These are phyloP conservation scores for Eriocheir sinensis DNA, from an alignment of 1,140 invertebrate species.

Conservation along the genomic window DNA sequence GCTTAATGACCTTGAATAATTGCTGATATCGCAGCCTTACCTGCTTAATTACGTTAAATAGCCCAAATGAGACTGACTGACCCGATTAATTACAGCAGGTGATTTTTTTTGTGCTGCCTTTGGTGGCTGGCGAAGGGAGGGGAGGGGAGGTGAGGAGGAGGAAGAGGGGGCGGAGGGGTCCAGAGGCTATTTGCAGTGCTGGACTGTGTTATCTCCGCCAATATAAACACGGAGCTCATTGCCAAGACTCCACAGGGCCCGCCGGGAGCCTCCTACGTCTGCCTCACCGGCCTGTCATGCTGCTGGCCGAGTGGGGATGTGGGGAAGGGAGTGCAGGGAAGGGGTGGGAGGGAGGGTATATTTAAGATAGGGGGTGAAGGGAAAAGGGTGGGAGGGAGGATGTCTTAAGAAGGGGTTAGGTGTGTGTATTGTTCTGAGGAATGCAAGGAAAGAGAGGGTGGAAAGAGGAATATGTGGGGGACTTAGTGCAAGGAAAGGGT, in stretches of 20 bases:
- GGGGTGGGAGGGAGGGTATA: too few species aligned
- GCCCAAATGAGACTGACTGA: constrained; percentile 53
- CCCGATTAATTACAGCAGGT: constrained; percentile 45
- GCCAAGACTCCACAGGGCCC: background rate
- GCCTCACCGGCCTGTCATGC: background rate
- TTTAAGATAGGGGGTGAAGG: too few species aligned
- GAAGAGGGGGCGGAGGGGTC: background rate
- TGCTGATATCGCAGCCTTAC: constrained; percentile 59
- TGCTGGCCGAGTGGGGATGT: background rate
- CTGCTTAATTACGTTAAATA: constrained; percentile 70
- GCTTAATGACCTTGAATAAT: constrained; percentile 65
- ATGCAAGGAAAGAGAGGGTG: too few species aligned
- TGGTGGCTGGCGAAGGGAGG: background rate
- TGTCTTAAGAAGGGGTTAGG: too few species aligned
- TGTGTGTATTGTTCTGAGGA: too few species aligned
- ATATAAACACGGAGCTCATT: constrained; percentile 24
- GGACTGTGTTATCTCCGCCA: background rate
- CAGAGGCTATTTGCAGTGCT: background rate
- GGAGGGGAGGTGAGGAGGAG: too few species aligned
- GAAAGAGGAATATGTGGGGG: too few species aligned
- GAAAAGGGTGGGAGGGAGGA: too few species aligned
- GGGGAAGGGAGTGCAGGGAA: background rate
- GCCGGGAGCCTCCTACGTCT: background rate
- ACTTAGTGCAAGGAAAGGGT: too few species aligned
- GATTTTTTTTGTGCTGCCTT: constrained; percentile 40